These are phyloP conservation scores for Chloroceryle aenea DNA, from an alignment of 2,113 vertebrate genomes.

Conservation along the genomic window DNA sequence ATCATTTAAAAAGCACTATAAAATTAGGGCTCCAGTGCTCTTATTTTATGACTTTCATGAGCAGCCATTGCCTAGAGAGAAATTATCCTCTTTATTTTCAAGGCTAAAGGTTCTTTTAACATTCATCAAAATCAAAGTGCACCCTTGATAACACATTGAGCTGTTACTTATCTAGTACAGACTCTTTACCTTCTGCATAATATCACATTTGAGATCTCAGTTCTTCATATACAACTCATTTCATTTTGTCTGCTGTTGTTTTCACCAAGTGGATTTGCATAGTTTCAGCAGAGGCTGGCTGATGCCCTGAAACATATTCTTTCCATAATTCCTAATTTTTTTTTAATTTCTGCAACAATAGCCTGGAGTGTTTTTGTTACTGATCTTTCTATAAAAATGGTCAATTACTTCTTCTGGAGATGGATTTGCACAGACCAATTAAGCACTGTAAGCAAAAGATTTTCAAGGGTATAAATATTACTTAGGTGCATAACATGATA, in stretches of 20 bases:
- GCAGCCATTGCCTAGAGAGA: conserved; percentile 69
- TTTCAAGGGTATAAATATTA: conserved; percentile 38
- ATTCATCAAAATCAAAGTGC: conserved; percentile 70
- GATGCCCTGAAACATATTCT: conserved; percentile 52
- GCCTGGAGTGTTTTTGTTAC: conserved; percentile 15
- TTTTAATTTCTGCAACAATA: conserved; percentile 29
- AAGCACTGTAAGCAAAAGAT: neutral
- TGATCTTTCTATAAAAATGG: conserved; percentile 6
- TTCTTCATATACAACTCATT: conserved; percentile 45
- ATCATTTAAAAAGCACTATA: conserved; percentile 72
- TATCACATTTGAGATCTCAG: conserved; percentile 57
- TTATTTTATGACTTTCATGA: conserved; percentile 63
- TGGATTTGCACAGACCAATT: conserved; percentile 18
- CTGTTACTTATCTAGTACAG: conserved; percentile 64
- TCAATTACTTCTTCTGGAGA: conserved; percentile 29
- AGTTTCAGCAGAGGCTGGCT: conserved; percentile 30
- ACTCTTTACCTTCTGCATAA: conserved; percentile 66
- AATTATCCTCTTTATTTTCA: conserved; percentile 75
- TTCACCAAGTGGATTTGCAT: conserved; percentile 31
- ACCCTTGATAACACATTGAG: conserved; percentile 64
- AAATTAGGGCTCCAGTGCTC: conserved; percentile 65
- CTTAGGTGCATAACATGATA: neutral
- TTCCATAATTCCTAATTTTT: conserved; percentile 11
- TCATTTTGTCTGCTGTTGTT: conserved; percentile 51
- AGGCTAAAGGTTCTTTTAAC: conserved; percentile 73